Evolutionary conservation across 2,888 invertebrate species (phyloP).

Genomic region (Anodontia alba): DNA sequence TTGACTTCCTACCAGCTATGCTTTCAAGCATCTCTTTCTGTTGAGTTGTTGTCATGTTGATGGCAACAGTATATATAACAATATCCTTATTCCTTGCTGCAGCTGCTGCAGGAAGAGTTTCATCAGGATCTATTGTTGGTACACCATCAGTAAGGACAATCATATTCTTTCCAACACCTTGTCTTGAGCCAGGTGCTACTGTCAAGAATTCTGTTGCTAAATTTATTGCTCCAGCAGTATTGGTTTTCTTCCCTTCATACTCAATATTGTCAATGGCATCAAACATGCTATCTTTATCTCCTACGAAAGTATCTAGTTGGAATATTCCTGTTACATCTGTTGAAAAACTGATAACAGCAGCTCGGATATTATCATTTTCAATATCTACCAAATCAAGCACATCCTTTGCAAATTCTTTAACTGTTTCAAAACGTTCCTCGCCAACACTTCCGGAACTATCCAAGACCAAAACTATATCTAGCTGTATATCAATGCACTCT

Average conservation of each 20-base stretch:
- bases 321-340: slow-evolving; percentile 21
- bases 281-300: slow-evolving; percentile 29
- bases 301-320: slow-evolving; percentile 21
- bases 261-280: slow-evolving; percentile 19
- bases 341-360: slow-evolving; percentile 39
- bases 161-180: slow-evolving; percentile 23
- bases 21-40: slow-evolving; percentile 19
- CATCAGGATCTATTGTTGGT: slow-evolving; percentile 21
- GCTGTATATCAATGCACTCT: slow-evolving; percentile 34
- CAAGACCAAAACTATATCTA: slow-evolving; percentile 48
- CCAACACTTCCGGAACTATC: slow-evolving; percentile 51
- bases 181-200: slow-evolving; percentile 22
- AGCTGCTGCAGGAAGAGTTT: slow-evolving; percentile 6
- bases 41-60: slow-evolving; percentile 25
- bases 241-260: slow-evolving; percentile 35
- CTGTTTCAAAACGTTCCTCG: slow-evolving; percentile 21
- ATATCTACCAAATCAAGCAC: slow-evolving; percentile 31
- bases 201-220: slow-evolving; percentile 20
- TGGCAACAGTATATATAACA: slow-evolving; percentile 35
- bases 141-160: slow-evolving; percentile 48
- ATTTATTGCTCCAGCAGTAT: slow-evolving; percentile 48
- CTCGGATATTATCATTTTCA: slow-evolving; percentile 28
- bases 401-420: slow-evolving; percentile 34
- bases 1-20: slow-evolving; percentile 36
- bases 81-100: slow-evolving; percentile 16